Conservation (phyloP, 2,113 vertebrate species). For the Diphyllodes magnificus region DNA sequence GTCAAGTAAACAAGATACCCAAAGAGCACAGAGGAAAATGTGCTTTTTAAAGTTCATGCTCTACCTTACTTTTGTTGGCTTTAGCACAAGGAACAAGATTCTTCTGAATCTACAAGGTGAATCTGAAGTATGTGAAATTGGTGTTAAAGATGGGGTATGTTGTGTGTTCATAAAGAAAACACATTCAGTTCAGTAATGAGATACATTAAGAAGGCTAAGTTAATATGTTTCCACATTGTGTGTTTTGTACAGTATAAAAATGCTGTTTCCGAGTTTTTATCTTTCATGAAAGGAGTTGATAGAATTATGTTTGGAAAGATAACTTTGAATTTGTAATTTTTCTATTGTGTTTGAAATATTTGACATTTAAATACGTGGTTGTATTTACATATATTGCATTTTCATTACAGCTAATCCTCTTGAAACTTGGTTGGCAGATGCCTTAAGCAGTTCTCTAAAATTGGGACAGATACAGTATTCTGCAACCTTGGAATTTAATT, state of each 20-base stretch:
- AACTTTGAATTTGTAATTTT: constrained; percentile 40
- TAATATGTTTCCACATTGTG: not conserved
- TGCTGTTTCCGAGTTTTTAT: not conserved
- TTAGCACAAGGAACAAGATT: not conserved
- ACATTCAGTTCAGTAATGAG: not conserved
- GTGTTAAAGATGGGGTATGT: not conserved
- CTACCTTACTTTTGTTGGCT: not conserved
- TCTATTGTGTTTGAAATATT: constrained; percentile 45
- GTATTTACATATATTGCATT: constrained; percentile 69
- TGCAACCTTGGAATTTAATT: constrained; percentile 23
- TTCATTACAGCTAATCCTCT: constrained; percentile 64
- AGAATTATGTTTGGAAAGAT: constrained; percentile 21
- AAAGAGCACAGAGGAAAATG: not conserved
- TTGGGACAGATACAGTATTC: constrained; percentile 41
- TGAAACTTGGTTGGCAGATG: constrained; percentile 66
- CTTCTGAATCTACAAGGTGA: not conserved
- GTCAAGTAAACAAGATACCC: not conserved
- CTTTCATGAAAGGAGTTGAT: not conserved
- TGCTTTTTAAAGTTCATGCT: not conserved
- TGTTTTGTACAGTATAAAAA: not conserved
- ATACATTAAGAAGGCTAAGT: not conserved
- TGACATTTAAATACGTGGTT: constrained; percentile 39
- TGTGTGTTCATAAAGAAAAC: not conserved
- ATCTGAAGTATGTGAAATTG: not conserved
- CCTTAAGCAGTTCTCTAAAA: constrained; percentile 59